These are phyloP conservation scores for Sylvicola fuscatus DNA, from an alignment of 2,888 invertebrate genomes.

Conservation along the genomic window DNA sequence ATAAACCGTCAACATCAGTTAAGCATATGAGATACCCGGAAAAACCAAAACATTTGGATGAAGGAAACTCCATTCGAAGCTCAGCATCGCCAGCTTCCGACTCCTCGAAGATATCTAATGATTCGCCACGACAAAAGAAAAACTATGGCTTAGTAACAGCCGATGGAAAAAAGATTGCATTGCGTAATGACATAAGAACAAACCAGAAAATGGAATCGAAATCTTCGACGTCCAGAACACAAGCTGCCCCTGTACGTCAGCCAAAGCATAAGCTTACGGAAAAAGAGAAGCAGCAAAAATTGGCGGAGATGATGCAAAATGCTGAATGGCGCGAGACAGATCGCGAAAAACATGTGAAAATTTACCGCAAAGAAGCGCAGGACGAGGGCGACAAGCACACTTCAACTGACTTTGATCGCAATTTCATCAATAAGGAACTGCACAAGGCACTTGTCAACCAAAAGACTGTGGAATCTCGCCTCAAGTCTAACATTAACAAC, in stretches of 20 bases:
- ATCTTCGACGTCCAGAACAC: conserved; percentile 4
- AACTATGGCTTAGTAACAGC: conserved; percentile 23
- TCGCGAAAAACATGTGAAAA: conserved; percentile 38
- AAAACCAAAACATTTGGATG: conserved; percentile 4
- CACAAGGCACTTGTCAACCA: conserved; percentile 33
- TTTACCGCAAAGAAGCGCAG: conserved; percentile 37
- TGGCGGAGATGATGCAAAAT: conserved; percentile 67
- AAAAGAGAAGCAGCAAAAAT: conserved; percentile 45
- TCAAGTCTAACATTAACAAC: conserved; percentile 74
- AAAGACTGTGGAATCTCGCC: conserved; percentile 56
- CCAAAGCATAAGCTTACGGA: conserved; percentile 26
- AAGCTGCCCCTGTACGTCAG: conserved; percentile 5
- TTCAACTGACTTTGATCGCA: conserved; percentile 28
- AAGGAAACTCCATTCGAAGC: background rate
- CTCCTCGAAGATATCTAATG: too few relatives aligned
- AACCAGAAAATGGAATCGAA: conserved; percentile 7
- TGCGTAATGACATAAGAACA: conserved; percentile 4
- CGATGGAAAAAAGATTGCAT: conserved; percentile 17
- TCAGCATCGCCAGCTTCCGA: background rate
- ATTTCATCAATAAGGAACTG: conserved; percentile 26
- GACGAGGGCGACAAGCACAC: conserved; percentile 26
- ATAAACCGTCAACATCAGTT: background rate
- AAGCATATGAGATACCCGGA: conserved; percentile 2
- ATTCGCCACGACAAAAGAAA: conserved; percentile 7
- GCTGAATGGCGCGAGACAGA: conserved; percentile 48